Conservation (phyloP, 2,888 invertebrate genomes). For the Coenonympha arcania region DNA sequence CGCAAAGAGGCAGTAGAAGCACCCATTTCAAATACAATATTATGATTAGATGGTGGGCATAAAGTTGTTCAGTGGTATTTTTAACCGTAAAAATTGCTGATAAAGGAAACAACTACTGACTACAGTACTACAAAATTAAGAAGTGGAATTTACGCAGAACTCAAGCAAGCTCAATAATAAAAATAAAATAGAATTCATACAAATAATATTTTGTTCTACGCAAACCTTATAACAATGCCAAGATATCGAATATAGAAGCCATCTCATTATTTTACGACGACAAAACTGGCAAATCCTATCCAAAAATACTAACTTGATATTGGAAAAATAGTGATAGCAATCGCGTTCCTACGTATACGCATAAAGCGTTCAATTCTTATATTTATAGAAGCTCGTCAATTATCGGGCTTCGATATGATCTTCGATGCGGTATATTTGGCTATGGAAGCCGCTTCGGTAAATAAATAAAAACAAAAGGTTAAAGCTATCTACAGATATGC, state of each 20-base stretch:
- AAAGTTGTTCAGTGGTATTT: too few species aligned
- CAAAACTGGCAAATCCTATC: neutral
- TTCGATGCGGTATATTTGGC: slow-evolving; percentile 14
- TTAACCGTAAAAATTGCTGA: too few species aligned
- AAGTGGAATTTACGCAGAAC: too few species aligned
- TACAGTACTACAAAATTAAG: too few species aligned
- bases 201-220: neutral
- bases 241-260: neutral
- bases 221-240: neutral
- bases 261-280: neutral
- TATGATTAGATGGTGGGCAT: too few species aligned
- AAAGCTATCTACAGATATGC: neutral
- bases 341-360: neutral
- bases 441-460: slow-evolving; percentile 25
- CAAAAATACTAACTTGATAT: neutral
- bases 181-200: neutral
- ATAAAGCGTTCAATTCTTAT: neutral
- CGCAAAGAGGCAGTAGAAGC: too few species aligned
- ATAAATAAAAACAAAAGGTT: slow-evolving; percentile 30
- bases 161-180: too few species aligned
- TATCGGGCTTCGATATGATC: slow-evolving; percentile 12
- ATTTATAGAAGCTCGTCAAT: slow-evolving; percentile 15
- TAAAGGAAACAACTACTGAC: too few species aligned
- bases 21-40: too few species aligned
- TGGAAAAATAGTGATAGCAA: neutral